These are phyloP conservation scores for Sisyra terminalis DNA, from an alignment of 2,888 invertebrate species.

Conservation along the genomic window DNA sequence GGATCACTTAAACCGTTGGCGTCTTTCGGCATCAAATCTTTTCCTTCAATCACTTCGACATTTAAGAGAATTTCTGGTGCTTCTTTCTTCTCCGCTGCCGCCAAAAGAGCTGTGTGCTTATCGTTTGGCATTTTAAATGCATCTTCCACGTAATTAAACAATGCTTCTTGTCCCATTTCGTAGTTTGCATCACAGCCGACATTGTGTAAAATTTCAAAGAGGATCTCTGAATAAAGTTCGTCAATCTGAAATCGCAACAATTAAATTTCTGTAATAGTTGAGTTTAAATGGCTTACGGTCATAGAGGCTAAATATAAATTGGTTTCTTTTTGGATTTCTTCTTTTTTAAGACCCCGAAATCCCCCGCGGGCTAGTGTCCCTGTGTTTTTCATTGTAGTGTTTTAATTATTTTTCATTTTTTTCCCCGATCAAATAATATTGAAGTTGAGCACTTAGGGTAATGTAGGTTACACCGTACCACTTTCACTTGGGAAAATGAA, in stretches of 20 bases:
- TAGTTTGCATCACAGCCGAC: conserved; percentile 63
- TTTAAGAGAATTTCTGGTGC: conserved; percentile 71
- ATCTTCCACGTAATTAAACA: conserved; percentile 63
- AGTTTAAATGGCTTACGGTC: conserved; percentile 48
- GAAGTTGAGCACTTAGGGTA: no score
- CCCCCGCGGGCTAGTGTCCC: background rate
- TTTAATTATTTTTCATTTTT: conserved; percentile 1
- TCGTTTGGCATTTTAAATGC: conserved; percentile 64
- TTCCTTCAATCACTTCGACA: conserved; percentile 74
- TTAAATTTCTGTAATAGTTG: background rate
- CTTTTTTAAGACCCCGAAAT: conserved; percentile 63
- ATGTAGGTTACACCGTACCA: no score
- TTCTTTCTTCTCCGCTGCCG: conserved; percentile 58
- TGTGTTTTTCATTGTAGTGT: background rate
- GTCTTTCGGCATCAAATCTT: conserved; percentile 70
- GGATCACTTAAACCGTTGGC: conserved; percentile 93
- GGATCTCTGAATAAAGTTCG: conserved; percentile 67
- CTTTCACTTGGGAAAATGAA: no score
- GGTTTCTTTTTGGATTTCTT: conserved; percentile 55
- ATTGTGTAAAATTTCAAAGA: conserved; percentile 71
- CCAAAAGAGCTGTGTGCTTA: conserved; percentile 53
- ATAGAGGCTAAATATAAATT: conserved; percentile 56
- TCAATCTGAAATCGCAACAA: conserved; percentile 46
- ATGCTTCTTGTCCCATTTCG: conserved; percentile 48
- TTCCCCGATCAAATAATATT: background rate